These are phyloP conservation scores for Erpornis zantholeuca DNA, from an alignment of 2,113 vertebrate genomes.

Conservation along the genomic window DNA sequence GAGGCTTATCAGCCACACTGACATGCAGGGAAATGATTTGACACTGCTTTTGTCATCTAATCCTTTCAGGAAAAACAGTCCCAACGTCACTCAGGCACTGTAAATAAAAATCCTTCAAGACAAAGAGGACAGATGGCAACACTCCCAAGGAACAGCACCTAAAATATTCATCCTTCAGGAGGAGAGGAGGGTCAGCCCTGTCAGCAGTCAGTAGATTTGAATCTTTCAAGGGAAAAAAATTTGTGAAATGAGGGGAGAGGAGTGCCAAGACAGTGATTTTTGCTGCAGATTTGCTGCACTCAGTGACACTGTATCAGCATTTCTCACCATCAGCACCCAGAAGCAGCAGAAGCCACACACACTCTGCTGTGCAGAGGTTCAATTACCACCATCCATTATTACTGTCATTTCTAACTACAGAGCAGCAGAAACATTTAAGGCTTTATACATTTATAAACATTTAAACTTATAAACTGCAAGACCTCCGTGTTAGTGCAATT, in stretches of 20 bases:
- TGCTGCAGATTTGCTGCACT: not conserved
- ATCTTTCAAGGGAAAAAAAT: not conserved
- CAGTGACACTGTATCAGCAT: not conserved
- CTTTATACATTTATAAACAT: no score
- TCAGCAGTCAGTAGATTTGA: not conserved
- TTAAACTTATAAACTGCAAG: not conserved
- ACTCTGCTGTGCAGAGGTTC: not conserved
- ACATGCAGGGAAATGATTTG: constrained; percentile 5
- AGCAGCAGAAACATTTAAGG: not conserved
- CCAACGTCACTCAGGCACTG: not conserved
- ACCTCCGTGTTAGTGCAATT: not conserved
- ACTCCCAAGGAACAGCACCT: not conserved
- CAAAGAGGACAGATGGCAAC: constrained; percentile 30
- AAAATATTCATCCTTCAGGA: not conserved
- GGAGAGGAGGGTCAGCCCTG: not conserved
- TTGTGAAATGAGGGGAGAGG: not conserved
- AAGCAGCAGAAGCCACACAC: rapidly evolving
- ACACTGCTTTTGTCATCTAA: constrained; percentile 21
- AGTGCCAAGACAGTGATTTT: not conserved
- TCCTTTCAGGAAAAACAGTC: constrained; percentile 7
- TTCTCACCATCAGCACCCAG: not conserved
- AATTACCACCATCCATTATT: not conserved
- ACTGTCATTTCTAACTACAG: not conserved
- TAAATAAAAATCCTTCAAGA: constrained; percentile 35
- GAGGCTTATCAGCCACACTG: constrained; percentile 43